phyloP scores from a whole-genome alignment of 2,797 vertebrate genomes.

The Neoniphon sammara region DNA sequence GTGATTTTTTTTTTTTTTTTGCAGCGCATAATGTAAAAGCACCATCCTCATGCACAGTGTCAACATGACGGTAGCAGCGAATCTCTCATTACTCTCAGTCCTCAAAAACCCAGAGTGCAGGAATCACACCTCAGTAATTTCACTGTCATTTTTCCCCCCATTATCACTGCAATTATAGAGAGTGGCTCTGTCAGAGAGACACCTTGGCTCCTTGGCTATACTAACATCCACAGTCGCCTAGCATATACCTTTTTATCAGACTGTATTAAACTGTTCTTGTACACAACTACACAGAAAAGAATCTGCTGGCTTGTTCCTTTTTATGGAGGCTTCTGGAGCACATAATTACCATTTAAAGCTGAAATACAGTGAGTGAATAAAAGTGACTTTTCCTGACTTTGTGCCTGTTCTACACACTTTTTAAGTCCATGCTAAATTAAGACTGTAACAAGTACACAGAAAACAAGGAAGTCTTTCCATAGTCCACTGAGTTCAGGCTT shows the following conservation, averaged over 20 bases:
- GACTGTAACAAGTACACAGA: neutral
- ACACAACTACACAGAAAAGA: constrained; percentile 33
- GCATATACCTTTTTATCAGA: constrained; percentile 9
- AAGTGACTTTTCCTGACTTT: neutral
- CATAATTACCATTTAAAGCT: constrained; percentile 16
- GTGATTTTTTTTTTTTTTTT: neutral
- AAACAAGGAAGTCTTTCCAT: neutral
- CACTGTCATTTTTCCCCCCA: constrained; percentile 26
- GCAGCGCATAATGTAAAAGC: neutral
- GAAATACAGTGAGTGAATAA: neutral
- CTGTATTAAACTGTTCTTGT: constrained; percentile 8
- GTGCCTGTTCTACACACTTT: neutral
- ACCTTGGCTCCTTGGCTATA: neutral
- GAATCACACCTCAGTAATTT: constrained; percentile 25
- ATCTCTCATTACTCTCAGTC: constrained; percentile 16
- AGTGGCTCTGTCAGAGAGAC: constrained; percentile 12
- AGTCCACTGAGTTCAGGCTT: no score
- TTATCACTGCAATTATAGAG: constrained; percentile 35
- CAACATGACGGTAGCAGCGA: constrained; percentile 9
- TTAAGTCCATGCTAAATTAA: neutral
- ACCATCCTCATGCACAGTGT: neutral
- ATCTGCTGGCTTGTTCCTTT: neutral
- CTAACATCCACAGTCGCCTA: constrained; percentile 10
- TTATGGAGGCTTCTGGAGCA: constrained; percentile 24
- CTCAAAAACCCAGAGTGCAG: neutral